Evolutionary conservation across 2,797 vertebrate genomes (phyloP), one percentile per base, ranked within the genome.

Genomic region (Pagetopsis macropterus): DNA sequence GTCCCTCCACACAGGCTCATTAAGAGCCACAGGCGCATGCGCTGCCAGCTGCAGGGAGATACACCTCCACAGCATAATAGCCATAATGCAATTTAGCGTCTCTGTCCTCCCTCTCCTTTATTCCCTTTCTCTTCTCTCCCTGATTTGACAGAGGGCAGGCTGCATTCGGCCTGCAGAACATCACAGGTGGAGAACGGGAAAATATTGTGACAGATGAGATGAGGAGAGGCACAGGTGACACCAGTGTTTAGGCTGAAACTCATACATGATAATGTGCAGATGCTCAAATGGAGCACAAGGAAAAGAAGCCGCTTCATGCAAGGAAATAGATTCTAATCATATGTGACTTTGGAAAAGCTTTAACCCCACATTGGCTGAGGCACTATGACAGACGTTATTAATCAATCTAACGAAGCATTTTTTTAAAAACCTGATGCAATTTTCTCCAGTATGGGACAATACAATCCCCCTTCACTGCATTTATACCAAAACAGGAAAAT

Each of bases 381-480:
- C 82, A 84, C 65, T 83, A 65, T 89, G 92, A 93, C 89, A 90
- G 90, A 91, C 58, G 83, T 81, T 92, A 93, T 90, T 92, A 91
- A 94, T 92, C 92, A 91, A 92, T 93, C 90, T 88, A 91, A 91
- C 70, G 66, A 89, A 90, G 86, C 77, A 80, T 77, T 90, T 92
- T 88, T 76, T 89, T 75, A 80, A 74, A 89, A 92, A 90, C 82
- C 80, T 88, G 84, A 92, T 87, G 88, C 88, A 88, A 90, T 93
- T 92, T 91, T 88, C 58, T 82, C 76, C 78, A 67, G 65, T 76
- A 74, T 70, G 84, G 67, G 84, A 83, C 82, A 83, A 84, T 78
- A 71, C 58, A 86, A 81, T 17, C 71, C 78, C 75, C 77, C 79
- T 58, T 59, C 40, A 54, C 51, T 65, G 66, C 55, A 57, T 77